These are phyloP conservation scores for Ginglymostoma cirratum DNA, from an alignment of 2,113 vertebrate genomes.

Conservation along the genomic window DNA sequence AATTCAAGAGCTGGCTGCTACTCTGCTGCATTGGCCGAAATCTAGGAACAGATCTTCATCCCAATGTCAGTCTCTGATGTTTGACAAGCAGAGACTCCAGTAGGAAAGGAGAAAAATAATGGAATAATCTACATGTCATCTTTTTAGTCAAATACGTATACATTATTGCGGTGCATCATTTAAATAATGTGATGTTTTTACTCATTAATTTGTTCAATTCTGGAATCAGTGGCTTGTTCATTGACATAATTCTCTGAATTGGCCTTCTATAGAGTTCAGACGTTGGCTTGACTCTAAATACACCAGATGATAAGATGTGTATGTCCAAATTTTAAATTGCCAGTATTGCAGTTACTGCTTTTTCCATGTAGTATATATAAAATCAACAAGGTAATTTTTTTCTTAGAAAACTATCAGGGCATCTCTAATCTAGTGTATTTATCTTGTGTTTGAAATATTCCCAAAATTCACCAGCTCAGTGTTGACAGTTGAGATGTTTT, in stretches of 20 bases:
- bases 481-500: not conserved
- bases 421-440: not conserved
- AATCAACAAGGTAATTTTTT: not conserved
- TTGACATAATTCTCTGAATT: not conserved
- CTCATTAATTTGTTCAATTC: not conserved
- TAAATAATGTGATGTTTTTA: not conserved
- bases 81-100: not conserved
- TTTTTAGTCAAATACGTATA: not conserved
- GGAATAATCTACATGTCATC: not conserved
- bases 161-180: not conserved
- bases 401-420: not conserved
- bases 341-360: not conserved
- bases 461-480: not conserved
- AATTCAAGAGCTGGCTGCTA: not conserved
- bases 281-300: not conserved
- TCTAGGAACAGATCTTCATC: not conserved
- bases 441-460: not conserved
- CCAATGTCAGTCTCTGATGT: not conserved
- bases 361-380: not conserved
- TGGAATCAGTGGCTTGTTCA: not conserved
- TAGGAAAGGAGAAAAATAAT: not conserved
- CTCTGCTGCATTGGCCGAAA: not conserved
- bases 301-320: not conserved
- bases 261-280: not conserved
- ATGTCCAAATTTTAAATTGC: not conserved